Base-by-base conservation (phyloP, 2,888 invertebrate species). In the Dastarcus helophoroides region DNA sequence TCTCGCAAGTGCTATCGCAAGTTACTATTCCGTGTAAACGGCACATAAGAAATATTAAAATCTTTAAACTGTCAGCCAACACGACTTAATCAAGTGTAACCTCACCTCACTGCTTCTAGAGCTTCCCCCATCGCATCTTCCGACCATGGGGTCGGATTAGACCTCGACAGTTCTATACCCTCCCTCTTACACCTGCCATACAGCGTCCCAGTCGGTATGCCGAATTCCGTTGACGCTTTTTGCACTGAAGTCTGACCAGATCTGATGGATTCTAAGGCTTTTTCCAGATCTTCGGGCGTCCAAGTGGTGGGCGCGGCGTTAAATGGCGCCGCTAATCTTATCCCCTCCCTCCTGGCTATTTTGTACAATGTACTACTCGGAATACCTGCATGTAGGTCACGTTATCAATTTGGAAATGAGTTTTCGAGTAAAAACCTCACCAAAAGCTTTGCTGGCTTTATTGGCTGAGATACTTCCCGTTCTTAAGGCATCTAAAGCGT, bases 121-220 rank as follows among this genome's bases (percentile, higher is more conserved):
- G 89, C 89, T 60, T 88, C 86, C 12, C 80, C 81, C 88, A 89
- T 88, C 14, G 86, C 86, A 54, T 83, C 85, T 56, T 88, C 88
- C n/a, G 86, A 84, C 89, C 89, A 89, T 6, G 88, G 88, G 24
- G 88, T 85, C n/a, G 86, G 85, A 65, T 84, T 85, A 32, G 84
- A 83, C 44, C 88, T 74, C 4, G 85, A 85, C 43, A 89, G 63
- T 59, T 88, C 89, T 46, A 89, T 89, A 26, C 89, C 88, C 58
- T 89, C 89, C 27, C 86, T 68, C 53, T 89, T 88, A 59, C 89
- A 89, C 46, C 88, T 69, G 2, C 89, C 89, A 51, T 89, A 89
- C 10, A 89, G 63, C 7, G 89, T 89, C 10, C 89, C 86, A 29
- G 84, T 84, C 22, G 89, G 89, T 51, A 89, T 89, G 31, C 88